Evolutionary conservation across 2,888 invertebrate genomes (phyloP), one percentile per base, ranked within the genome.

Genomic region (Acleris holmiana): DNA sequence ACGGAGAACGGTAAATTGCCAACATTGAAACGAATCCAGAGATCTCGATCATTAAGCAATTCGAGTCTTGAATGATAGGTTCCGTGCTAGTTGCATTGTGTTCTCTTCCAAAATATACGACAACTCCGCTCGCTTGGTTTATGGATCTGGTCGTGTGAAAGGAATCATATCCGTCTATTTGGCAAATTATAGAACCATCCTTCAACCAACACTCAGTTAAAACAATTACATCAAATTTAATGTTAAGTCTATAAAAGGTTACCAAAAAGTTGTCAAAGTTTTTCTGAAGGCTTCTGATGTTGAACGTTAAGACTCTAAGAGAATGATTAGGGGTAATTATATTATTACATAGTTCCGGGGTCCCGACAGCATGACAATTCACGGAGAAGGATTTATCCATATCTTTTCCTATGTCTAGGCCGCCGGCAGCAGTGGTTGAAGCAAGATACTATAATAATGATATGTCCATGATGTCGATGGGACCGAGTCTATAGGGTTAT

Each of bases 161-260:
- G 7, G 46, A 46, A n/a, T 46, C 7, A 46, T 46, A 17, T 15
- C 46, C 46, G n/a, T 1, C 18, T 17, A 46, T 46, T 17, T 46
- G n/a, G 2, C 18, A 4, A 1, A 46, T 46, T 46, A 46, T 17
- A 7, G 46, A 46, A 5, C 44, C 21, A 4, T 50, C 41, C 17
- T 50, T 50, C 19, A 60, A 15, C 59, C 59, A 60, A 21, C 60
- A 51, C 50, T 60, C 60, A 17, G 60, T 60, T 4, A 60, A 19
- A 35, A 60, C 25, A 15, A 60, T 60, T 7, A 60, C 17, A 17
- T 60, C 60, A 25, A 41, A 51, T 10, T 13, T 0, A n/a, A 60
- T n/a, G 17, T 51, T 40, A 1, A 60, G 2, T 41, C 51, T 40
- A 23, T 23, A 10, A 4, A 60, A n/a, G 2, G 35, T 41, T 18